A percentile compares a stretch with the other conserved stretches of the same genome.
Evolutionary conservation across 2,888 invertebrate genomes (phyloP).

Genomic region (Dione vanillae): DNA sequence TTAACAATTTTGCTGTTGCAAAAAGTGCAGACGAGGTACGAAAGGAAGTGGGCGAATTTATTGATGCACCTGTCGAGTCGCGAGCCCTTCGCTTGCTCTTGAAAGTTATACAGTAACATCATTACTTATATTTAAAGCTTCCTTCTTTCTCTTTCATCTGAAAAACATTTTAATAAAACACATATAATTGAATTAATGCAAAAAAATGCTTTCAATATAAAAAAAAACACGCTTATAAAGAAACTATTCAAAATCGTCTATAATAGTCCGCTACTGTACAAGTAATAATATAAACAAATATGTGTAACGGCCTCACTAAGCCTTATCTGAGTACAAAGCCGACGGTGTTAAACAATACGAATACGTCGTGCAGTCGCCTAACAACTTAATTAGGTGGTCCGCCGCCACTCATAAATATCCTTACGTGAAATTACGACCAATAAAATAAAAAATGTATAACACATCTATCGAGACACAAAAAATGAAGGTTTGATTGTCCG

Average conservation of each 20-base stretch:
- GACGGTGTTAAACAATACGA: constrained; percentile 76
- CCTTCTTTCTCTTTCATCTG: constrained; percentile 7
- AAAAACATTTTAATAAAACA: background rate
- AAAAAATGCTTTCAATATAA: too few species aligned
- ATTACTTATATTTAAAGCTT: constrained; percentile 7
- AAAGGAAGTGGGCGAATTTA: constrained; percentile 61
- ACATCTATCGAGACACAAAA: constrained; percentile 82
- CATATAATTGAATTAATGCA: too few species aligned
- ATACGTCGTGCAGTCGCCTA: constrained; percentile 70
- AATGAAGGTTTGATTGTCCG: constrained; percentile 79
- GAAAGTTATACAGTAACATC: constrained; percentile 23
- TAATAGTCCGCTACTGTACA: constrained; percentile 69
- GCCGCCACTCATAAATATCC: constrained; percentile 82
- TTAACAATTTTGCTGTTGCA: constrained; percentile 30
- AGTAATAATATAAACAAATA: constrained; percentile 61
- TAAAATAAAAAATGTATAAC: constrained; percentile 83
- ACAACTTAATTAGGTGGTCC: constrained; percentile 84
- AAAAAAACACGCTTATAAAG: constrained; percentile 35
- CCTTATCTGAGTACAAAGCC: constrained; percentile 72
- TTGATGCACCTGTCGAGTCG: constrained; percentile 56
- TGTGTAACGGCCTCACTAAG: constrained; percentile 63
- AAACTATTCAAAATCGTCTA: constrained; percentile 32
- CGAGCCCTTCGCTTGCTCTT: constrained; percentile 29
- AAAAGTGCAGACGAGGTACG: constrained; percentile 28
- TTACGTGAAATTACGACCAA: constrained; percentile 82